Base-by-base conservation (phyloP, 2,888 invertebrate genomes). In the Nemotelus nigrinus region DNA sequence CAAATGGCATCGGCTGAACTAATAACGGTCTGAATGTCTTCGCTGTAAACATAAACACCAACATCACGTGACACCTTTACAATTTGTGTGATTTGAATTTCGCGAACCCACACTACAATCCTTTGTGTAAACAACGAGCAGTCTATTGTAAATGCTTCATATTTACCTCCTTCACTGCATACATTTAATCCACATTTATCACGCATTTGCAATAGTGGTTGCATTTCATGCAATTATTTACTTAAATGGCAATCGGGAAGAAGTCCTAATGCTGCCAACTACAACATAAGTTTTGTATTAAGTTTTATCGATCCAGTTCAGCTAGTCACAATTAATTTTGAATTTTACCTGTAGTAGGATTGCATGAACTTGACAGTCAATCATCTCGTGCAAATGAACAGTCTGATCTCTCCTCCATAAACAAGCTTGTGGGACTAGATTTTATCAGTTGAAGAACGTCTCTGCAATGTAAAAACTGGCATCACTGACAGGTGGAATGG, bases 91-190 rank as follows among this genome's bases (percentile, higher is more conserved):
- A n/a, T n/a, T n/a, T n/a, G n/a, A 25, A 25, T 25, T 25, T 25
- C 25, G 77, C 3, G 39, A 76, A 76, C 95, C 93, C 89, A 97
- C 96, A 98, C 91, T 82, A 94, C 91, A 87, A 98, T 93, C 85
- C 92, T 91, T 87, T 96, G 96, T 85, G 92, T 93, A 88, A 98
- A 99, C 80, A 99, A 89, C 4, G 99, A 98, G 88, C 99, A 99
- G 89, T 99, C 98, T 80, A 98, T 89, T 5, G 98, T 98, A 86
- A 99, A 95, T 48, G 98, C 97, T 89, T 99, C 99, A 86, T 98
- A 99, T 88, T 99, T 99, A 75, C 99, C 99, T 67, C 99, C 99
- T 89, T 99, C 99, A 41, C 99, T 99, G 88, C 98, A 98, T 60
- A 98, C 92, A 89, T 97, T 96, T 80, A 97, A 89, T 75, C 97